Base-by-base conservation (phyloP, 2,797 vertebrate genomes). In the Acanthurus tractus region DNA sequence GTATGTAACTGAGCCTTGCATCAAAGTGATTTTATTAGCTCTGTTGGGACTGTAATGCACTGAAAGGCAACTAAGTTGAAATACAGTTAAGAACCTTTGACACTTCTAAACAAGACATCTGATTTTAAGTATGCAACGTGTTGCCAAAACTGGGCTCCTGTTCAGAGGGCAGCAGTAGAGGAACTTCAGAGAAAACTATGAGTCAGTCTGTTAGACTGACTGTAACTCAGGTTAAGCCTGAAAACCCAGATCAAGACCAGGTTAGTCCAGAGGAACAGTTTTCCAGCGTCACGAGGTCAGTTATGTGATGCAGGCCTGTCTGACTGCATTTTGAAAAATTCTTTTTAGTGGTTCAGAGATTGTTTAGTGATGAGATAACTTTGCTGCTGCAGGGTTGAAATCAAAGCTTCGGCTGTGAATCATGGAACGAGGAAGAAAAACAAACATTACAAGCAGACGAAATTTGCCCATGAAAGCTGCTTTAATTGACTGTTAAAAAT, bases 401-500 rank as follows among this genome's bases (percentile, higher is more conserved):
- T 53, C 38, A 34, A 34, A 20, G 38, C 22, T 22, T 42, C 29
- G 23, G 17, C 29, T 42, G 63, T 38, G 13, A 42, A 7, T 22
- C 29, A 56, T 17, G 53, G 13, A 34, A 11, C 17, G 44, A 25
- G 18, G 20, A 74, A 11, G 20, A 59, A 34, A 70, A 57, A 48
- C 11, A 45, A 14, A 18, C 46, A 44, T 69, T 11, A 72, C 49
- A 62, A 83, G 75, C 20, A 75, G 59, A 81, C 55, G 53, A 22
- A 74, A 66, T n/a, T 50, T 86, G 75, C 83, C 80, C 84, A 91
- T 68, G 88, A 90, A 86, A 79, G 64, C 87, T 62, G 84, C 82
- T 95, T 95, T 94, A 94, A 91, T 95, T 79, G 86, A 92, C 85
- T 79, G 83, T 90, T 92, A 87, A 86, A 93, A 93, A 91, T 59